These are phyloP conservation scores for Cydia pomonella DNA, from an alignment of 1,140 invertebrate genomes.

Conservation along the genomic window DNA sequence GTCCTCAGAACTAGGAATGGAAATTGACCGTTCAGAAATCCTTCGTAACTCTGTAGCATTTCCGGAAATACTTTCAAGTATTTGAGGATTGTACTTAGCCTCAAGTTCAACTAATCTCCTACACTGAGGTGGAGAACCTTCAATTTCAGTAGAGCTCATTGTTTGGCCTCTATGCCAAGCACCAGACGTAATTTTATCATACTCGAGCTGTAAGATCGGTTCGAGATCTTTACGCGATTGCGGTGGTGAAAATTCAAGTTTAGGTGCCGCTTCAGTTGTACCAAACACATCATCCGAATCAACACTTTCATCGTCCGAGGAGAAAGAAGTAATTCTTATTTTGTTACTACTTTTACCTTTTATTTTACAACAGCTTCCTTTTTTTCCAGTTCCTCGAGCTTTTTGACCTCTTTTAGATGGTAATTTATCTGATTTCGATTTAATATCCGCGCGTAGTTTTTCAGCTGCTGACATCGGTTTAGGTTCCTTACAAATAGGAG, in stretches of 20 bases:
- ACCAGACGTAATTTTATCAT: conserved; percentile 84
- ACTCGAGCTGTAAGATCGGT: conserved; percentile 85
- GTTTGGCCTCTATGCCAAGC: conserved; percentile 86
- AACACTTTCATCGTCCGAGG: conserved; percentile 86
- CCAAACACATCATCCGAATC: conserved; percentile 88
- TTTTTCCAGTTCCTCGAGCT: conserved; percentile 78
- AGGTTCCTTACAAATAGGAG: conserved; percentile 71
- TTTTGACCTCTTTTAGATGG: conserved; percentile 81
- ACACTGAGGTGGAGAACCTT: conserved; percentile 85
- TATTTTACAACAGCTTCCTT: conserved; percentile 78
- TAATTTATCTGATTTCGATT: conserved; percentile 78
- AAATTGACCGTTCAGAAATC: conserved; percentile 86
- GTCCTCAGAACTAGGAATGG: conserved; percentile 86
- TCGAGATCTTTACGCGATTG: conserved; percentile 87
- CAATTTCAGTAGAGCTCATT: conserved; percentile 87
- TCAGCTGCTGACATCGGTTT: conserved; percentile 72
- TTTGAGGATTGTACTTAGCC: conserved; percentile 82
- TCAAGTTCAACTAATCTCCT: conserved; percentile 81
- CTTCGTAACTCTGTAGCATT: conserved; percentile 83
- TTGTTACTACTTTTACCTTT: conserved; percentile 83
- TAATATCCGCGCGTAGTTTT: conserved; percentile 79
- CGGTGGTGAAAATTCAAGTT: conserved; percentile 85
- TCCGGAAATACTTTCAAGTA: conserved; percentile 81
- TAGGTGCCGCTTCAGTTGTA: conserved; percentile 85
- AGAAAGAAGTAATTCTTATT: conserved; percentile 86